Evolutionary conservation across 2,888 invertebrate species (phyloP), one percentile per base, ranked within the genome.

Genomic region (Drosophila putrida): DNA sequence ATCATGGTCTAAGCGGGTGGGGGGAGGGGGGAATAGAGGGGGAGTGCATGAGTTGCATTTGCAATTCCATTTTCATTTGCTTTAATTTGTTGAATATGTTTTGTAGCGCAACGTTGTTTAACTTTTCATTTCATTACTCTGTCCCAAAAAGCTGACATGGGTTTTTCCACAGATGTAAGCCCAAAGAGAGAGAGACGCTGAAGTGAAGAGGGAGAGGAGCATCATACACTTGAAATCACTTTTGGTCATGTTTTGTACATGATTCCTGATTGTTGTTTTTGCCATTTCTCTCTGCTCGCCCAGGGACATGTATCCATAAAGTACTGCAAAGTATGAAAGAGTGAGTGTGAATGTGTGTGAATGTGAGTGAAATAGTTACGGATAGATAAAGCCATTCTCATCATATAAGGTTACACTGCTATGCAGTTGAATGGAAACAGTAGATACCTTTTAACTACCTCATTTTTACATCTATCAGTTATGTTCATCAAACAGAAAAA

Each of bases 121-220:
- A 74, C 74, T 88, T 88, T 82, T 85, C 67, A 88, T 82, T 85
- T 85, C 77, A 85, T 85, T 84, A 76, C 61, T 65, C 60, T 57
- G 71, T 59, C 44, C 28, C 39, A 54, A 66, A 76, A 51, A 39
- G 38, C 51, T 60, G 60, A 51, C 51, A 53, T 51, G 53, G 61
- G 44, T 41, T 55, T 55, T 46, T 55, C 44, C 35, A 39, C 38
- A 27, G 54, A 36, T 61, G 47, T 53, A 49, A 28, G 55, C 44
- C 41, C 33, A 38, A n/a, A 50, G 8, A 41, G 36, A 33, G 46
- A 15, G 33, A 33, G 46, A 15, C 27, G n/a, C 10, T 10, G 15
- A 8, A 1, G 0, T 13, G 6, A 9, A 2, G 1, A 27, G 39
- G 25, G 35, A 25, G 36, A 55, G 41, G 20, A 15, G 31, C 50